Percentiles rank a stretch among this genome's conserved stretches.
Evolutionary conservation across 2,113 vertebrate genomes (phyloP).

Genomic region (rat (Rattus norvegicus)): GRCr8 NC_086021.1:141445501-141446000

Average conservation of each 20-base stretch:
- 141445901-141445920: not conserved
- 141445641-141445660: not conserved
- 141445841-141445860: not conserved
- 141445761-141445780: not conserved
- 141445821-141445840: not conserved
- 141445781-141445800: not conserved
- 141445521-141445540: constrained; percentile 51
- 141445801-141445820: not conserved
- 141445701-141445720: not conserved
- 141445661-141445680: not conserved
- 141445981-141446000: not conserved
- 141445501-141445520: not conserved
- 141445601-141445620: not conserved
- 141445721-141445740: not conserved
- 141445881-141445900: not conserved
- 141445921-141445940: not conserved
- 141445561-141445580: not conserved
- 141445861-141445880: not conserved
- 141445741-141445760: not conserved
- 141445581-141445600: not conserved
- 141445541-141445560: constrained; percentile 34
- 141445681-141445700: not conserved
- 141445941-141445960: not conserved
- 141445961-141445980: not conserved
- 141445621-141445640: not conserved